Evolutionary conservation across 2,113 vertebrate genomes (phyloP).

Genomic region (Hemiprocne comata): DNA sequence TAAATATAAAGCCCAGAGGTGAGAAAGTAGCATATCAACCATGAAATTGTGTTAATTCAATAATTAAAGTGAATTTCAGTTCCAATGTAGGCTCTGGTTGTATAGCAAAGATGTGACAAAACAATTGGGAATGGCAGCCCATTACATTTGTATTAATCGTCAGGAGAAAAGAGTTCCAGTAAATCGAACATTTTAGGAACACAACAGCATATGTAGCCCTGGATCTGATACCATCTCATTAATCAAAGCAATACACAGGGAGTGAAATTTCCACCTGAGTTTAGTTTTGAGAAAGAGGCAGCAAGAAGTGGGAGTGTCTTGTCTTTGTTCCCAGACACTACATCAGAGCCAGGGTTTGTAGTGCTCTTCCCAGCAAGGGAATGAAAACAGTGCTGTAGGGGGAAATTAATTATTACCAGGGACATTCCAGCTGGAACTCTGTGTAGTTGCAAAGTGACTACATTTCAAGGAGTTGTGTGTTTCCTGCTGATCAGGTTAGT

Average conservation of each 20-base stretch:
- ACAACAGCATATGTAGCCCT: conserved; percentile 6
- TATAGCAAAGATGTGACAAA: conserved; percentile 61
- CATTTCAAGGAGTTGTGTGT: neutral
- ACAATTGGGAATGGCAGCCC: conserved; percentile 44
- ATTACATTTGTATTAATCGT: neutral
- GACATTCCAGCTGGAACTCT: conserved; percentile 55
- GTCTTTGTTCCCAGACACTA: conserved; percentile 15
- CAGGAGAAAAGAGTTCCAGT: conserved; percentile 8
- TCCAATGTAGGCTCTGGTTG: conserved; percentile 7
- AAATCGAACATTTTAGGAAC: neutral
- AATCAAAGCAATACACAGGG: conserved; percentile 8
- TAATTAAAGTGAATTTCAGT: conserved; percentile 70
- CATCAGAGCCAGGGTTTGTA: conserved; percentile 18
- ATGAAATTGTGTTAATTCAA: conserved; percentile 77
- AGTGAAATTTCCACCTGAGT: conserved; percentile 33
- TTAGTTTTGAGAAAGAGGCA: neutral
- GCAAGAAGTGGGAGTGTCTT: neutral
- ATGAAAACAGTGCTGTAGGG: conserved; percentile 39
- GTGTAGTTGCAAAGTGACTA: conserved; percentile 8
- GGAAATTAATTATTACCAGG: conserved; percentile 57
- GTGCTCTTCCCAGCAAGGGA: conserved; percentile 45
- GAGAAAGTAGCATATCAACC: conserved; percentile 68
- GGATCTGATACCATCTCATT: conserved; percentile 35
- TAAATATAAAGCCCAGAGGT: conserved; percentile 67
- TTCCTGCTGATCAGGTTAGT: conserved; percentile 13